Base-by-base conservation (phyloP, 2,113 vertebrate genomes). In the Clarias macrocephalus region DNA sequence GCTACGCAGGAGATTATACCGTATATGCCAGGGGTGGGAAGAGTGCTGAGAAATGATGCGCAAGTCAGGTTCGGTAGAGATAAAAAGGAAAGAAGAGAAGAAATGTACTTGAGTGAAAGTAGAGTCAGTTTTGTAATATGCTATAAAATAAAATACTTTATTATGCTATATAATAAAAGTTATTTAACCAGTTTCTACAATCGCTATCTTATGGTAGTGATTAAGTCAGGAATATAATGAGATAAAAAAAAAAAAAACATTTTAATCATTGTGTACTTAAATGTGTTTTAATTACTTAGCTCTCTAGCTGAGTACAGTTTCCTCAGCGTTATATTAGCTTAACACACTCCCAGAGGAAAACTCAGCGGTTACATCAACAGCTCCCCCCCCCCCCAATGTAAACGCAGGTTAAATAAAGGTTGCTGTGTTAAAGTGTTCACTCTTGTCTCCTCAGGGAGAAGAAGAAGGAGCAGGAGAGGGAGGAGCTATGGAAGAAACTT, bases 391-490 rank as follows among this genome's bases (percentile, higher is more conserved):
- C 37, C 57, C 5, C 37, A 62, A 25, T 2, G 1, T 37, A 25
- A 37, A 15, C 12, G 2, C 19, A 12, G 79, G 11, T 62, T 33
- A 8, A 1, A 2, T 48, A 25, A 25, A 23, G 10, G 42, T 15
- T 8, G 13, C 37, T 1, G n/a, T 15, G 30, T 42, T 21, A 65
- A 82, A 15, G 15, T 75, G 7, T 80, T 15, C 23, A 28, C 33
- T 13, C 21, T 54, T 59, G 3, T 62, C 28, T 52, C 23, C 19
- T 28, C 92, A 99, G 98, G 94, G 98, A 99, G 94, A 99, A 98
- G 92, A 99, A 98, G 93, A 99, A 97, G 83, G 98, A 99, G 94
- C 94, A 99, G 93, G 98, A 99, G 93, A 95, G 98, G 48, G 97
- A 99, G 89, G 98, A 99, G 94, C 87, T 99, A 87, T 99, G 98